These are phyloP conservation scores for Leptonema lineaticorne DNA, from an alignment of 1,140 invertebrate species.

Conservation along the genomic window DNA sequence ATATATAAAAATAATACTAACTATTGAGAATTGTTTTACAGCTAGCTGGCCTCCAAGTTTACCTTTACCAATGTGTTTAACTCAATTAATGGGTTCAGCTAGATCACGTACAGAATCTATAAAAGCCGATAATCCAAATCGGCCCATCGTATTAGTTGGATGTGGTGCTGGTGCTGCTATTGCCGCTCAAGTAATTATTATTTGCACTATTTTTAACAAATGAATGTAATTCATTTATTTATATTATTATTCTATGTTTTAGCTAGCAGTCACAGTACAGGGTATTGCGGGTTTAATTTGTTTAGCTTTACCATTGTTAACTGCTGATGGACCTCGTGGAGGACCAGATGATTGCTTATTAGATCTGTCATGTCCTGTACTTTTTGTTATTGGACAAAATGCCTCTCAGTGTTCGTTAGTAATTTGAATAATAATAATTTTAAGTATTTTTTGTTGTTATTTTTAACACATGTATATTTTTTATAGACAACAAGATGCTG, in stretches of 20 bases:
- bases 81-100: conserved; percentile 25
- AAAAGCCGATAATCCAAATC: conserved; percentile 32
- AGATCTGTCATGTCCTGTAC: conserved; percentile 33
- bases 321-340: conserved; percentile 32
- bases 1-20: neutral
- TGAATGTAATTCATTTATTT: neutral
- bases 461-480: neutral
- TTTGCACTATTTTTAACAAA: neutral
- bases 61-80: conserved; percentile 34
- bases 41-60: conserved; percentile 35
- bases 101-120: conserved; percentile 29
- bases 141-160: conserved; percentile 36
- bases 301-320: conserved; percentile 36
- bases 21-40: neutral
- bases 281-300: conserved; percentile 36
- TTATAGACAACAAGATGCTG: conserved; percentile 39
- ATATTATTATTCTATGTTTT: conserved; percentile 8
- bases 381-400: conserved; percentile 41
- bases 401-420: conserved; percentile 36
- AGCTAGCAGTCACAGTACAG: conserved; percentile 35
- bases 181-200: conserved; percentile 33
- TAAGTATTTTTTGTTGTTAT: neutral
- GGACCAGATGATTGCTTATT: conserved; percentile 38
- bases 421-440: no score
- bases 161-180: conserved; percentile 39